These are phyloP conservation scores for Xenopus borealis DNA, from an alignment of 2,113 vertebrate genomes.

Conservation along the genomic window DNA sequence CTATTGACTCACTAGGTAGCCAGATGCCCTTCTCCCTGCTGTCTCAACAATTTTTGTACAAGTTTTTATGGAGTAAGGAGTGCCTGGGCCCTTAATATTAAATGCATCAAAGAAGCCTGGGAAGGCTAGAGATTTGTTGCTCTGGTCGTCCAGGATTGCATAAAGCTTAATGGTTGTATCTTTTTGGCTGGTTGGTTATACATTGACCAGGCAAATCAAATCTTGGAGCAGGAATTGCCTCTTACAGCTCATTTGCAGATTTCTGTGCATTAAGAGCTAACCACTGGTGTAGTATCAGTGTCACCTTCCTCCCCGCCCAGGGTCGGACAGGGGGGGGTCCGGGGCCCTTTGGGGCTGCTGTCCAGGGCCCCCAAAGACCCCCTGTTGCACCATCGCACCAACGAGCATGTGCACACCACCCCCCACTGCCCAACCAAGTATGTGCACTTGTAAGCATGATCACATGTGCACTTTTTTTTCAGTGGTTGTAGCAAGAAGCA, in stretches of 20 bases:
- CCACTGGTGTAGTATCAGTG: conserved; percentile 5
- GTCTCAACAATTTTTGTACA: neutral
- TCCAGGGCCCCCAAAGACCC: too few relatives aligned
- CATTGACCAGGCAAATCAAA: conserved; percentile 10
- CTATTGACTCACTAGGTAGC: too few relatives aligned
- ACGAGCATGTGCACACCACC: too few relatives aligned
- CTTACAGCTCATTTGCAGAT: conserved; percentile 28
- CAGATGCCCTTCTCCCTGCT: neutral
- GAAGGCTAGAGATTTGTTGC: neutral
- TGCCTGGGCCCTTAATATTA: neutral
- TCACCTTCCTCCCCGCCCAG: too few relatives aligned
- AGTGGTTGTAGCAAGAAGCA: too few relatives aligned
- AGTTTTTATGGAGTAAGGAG: conserved; percentile 1
- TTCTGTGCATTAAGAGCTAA: conserved; percentile 15
- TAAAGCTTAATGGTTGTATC: neutral
- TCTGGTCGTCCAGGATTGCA: neutral
- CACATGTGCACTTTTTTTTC: too few relatives aligned
- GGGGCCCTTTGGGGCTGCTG: too few relatives aligned
- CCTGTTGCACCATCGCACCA: too few relatives aligned
- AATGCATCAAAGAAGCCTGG: conserved; percentile 1
- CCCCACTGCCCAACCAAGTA: too few relatives aligned
- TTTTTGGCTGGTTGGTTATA: neutral
- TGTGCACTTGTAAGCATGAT: too few relatives aligned
- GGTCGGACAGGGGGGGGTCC: too few relatives aligned
- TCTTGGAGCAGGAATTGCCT: conserved; percentile 48